phyloP scores from a whole-genome alignment of 1,140 invertebrate species.

The Campoletis sonorensis region DNA sequence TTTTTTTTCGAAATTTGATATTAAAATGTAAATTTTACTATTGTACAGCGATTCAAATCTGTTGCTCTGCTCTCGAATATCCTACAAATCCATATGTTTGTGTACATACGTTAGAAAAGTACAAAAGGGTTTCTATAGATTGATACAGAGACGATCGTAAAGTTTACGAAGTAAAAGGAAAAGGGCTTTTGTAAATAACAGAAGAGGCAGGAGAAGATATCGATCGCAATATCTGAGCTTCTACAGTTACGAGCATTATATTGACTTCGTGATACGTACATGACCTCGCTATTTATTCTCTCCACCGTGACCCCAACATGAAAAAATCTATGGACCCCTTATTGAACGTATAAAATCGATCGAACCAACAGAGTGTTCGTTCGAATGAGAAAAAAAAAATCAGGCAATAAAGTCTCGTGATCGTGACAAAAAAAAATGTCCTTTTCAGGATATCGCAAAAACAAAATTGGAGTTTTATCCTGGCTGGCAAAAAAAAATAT shows the following conservation, averaged over 20 bases:
- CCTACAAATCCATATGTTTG: not conserved
- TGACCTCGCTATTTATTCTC: not conserved
- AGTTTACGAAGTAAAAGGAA: not conserved
- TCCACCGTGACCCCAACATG: not conserved
- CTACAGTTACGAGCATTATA: not conserved
- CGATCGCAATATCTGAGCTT: not conserved
- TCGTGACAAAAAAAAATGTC: not conserved
- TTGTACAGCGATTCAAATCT: not conserved
- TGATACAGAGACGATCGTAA: not conserved
- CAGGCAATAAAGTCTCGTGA: not conserved
- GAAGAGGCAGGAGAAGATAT: not conserved
- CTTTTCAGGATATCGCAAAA: not conserved
- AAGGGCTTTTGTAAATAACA: constrained; percentile 8
- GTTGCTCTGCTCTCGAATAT: not conserved
- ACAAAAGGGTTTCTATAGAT: not conserved
- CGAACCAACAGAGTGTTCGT: not conserved
- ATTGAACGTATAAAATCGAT: not conserved
- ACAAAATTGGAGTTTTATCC: no score
- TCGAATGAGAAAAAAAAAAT: no score
- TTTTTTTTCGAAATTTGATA: no score
- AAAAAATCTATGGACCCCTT: not conserved
- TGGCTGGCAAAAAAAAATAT: no score
- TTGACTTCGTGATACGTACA: not conserved
- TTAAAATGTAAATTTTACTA: no score
- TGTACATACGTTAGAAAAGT: not conserved